Evolutionary conservation across 2,113 vertebrate species (phyloP), one percentile per base, ranked within the genome.

Genomic region (Tretioscincus oriximinensis): DNA sequence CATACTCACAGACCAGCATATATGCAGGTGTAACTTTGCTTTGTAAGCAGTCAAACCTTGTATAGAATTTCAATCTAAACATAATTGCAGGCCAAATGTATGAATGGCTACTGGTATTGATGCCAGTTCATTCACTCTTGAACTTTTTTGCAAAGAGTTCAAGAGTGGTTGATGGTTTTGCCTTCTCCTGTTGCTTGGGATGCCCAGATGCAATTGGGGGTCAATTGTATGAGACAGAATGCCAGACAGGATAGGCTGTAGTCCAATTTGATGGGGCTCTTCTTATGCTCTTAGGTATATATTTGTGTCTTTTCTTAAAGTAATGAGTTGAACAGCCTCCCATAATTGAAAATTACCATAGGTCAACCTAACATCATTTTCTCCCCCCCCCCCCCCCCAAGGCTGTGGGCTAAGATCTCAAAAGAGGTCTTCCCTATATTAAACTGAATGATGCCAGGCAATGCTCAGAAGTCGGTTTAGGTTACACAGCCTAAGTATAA

Each of bases 401-500:
- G 45, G 26, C 41, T 66, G 24, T 26, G 22, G 66, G 73, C 45
- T 68, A 45, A 31, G 65, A 35, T 28, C 47, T 76, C 65, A 45
- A 41, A 76, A 76, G 73, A 45, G 31, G n/a, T n/a, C n/a, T 47
- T 61, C 31, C 61, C 31, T 63, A 81, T 84, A 79, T 76, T 84
- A 85, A 88, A 77, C 86, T 79, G 69, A 80, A 81, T 86, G 76
- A 85, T 89, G 87, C 81, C 41, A 74, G 64, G 81, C 84, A 84
- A 84, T 28, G 79, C 83, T 80, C 0, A 0, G 70, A 60, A 47
- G 76, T 71, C n/a, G 41, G 74, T 86, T 89, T 90, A 81, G 79
- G 28, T 87, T 90, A 89, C 85, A 87, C 8, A 71, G 86, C 84
- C 77, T 47, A 88, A 90, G 81, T 83, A 83, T 84, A 87, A 90